Percentiles rank a stretch among this genome's conserved stretches.
Conservation (phyloP, 2,888 invertebrate genomes). For the Buathra laborator region DNA sequence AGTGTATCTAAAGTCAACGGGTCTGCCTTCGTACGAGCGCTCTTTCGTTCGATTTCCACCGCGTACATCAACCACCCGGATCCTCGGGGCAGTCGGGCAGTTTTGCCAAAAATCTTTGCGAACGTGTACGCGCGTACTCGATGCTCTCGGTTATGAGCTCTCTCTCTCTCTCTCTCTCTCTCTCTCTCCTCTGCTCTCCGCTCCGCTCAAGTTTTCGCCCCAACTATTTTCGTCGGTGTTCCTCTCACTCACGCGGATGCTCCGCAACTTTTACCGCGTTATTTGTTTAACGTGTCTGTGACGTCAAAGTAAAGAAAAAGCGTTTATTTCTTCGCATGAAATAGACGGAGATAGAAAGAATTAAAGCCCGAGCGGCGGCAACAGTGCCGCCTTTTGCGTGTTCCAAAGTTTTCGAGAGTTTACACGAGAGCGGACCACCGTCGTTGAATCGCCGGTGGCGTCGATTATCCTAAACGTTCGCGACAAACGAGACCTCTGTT, state of each 20-base stretch:
- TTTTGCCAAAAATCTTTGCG: constrained; percentile 65
- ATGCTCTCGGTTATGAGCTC: constrained; percentile 45
- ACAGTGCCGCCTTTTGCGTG: constrained; percentile 41
- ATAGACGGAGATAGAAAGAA: constrained; percentile 28
- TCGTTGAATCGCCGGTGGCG: constrained; percentile 7
- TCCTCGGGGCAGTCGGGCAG: constrained; percentile 33
- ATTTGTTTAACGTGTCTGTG: constrained; percentile 66
- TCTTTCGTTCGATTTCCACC: constrained; percentile 9
- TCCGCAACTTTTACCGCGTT: constrained; percentile 35
- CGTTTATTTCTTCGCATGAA: constrained; percentile 56
- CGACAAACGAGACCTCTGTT: constrained; percentile 2
- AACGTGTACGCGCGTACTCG: constrained; percentile 45
- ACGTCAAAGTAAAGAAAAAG: constrained; percentile 63
- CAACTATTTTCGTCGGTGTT: constrained; percentile 71
- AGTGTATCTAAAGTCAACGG: neutral
- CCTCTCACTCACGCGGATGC: constrained; percentile 61
- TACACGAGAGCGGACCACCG: constrained; percentile 35
- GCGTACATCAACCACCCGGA: constrained; percentile 26
- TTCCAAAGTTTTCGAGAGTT: constrained; percentile 44
- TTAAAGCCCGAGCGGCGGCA: constrained; percentile 15
- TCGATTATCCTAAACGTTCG: constrained; percentile 1
- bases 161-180: too few relatives aligned
- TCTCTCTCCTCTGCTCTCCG: constrained; percentile 7
- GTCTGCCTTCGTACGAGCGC: neutral
- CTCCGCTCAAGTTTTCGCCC: constrained; percentile 51